A percentile compares a stretch with the other conserved stretches of the same genome.
Evolutionary conservation across 2,888 invertebrate genomes (phyloP).

Genomic region (Dilophus febrilis): DNA sequence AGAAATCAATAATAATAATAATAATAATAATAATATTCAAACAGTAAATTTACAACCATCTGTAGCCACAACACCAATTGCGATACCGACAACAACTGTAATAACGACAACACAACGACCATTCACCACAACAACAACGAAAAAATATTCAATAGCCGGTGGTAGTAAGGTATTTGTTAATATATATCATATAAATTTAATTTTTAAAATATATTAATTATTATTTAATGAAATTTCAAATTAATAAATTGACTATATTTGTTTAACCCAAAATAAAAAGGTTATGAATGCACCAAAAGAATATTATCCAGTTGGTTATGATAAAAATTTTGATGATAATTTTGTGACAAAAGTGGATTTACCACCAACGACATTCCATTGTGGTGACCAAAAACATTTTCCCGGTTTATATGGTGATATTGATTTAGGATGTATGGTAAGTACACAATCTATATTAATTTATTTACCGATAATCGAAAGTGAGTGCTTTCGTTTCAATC

Average conservation of each 20-base stretch:
- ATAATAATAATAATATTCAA: slow-evolving; percentile 20
- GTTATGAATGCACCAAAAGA: slow-evolving; percentile 83
- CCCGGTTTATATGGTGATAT: slow-evolving; percentile 80
- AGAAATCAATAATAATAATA: slow-evolving; percentile 17
- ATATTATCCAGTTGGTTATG: slow-evolving; percentile 75
- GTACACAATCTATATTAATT: slow-evolving; percentile 14
- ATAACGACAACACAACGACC: slow-evolving; percentile 22
- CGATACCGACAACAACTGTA: slow-evolving; percentile 31
- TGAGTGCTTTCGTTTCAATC: too few relatives aligned
- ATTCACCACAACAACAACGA: slow-evolving; percentile 14
- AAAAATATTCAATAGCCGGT: slow-evolving; percentile 9
- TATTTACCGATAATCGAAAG: too few relatives aligned
- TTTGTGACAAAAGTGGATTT: slow-evolving; percentile 70
- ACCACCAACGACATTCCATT: slow-evolving; percentile 68
- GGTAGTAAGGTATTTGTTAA: slow-evolving; percentile 18
- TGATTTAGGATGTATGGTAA: slow-evolving; percentile 78
- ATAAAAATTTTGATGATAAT: slow-evolving; percentile 78
- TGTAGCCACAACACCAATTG: slow-evolving; percentile 37
- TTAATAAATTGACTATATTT: neutral
- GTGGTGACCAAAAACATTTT: slow-evolving; percentile 79
- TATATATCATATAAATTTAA: neutral
- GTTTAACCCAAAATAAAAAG: slow-evolving; percentile 21
- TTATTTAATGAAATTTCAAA: neutral
- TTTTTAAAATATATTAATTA: slow-evolving; percentile 1
- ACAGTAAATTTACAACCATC: slow-evolving; percentile 24